Conservation (phyloP, 1,140 invertebrate species). For the Aphaenogaster rudis region DNA sequence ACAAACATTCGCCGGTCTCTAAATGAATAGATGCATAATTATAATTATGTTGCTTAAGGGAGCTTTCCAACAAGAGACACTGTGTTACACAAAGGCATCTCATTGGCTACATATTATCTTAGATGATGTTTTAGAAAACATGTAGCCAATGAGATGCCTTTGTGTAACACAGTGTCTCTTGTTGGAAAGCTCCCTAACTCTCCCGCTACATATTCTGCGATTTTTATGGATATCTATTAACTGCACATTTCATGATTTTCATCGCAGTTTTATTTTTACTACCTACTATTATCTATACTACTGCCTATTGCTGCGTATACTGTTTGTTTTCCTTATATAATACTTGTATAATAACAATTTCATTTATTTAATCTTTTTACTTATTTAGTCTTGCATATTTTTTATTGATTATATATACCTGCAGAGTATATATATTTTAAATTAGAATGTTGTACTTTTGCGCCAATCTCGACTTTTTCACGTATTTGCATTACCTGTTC, state of each 20-base stretch:
- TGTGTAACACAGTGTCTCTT: too few species aligned
- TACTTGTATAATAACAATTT: neutral
- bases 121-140: too few species aligned
- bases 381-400: neutral
- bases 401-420: neutral
- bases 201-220: neutral
- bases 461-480: neutral
- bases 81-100: too few species aligned
- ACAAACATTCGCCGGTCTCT: neutral
- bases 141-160: too few species aligned
- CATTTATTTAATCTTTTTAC: neutral
- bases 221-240: neutral
- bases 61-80: too few species aligned
- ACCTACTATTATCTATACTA: neutral
- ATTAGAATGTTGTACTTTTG: neutral
- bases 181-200: neutral
- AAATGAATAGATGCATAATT: constrained; percentile 21
- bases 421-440: neutral
- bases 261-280: neutral
- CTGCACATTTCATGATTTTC: neutral
- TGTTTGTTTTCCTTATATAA: neutral
- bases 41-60: neutral
- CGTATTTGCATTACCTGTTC: neutral
- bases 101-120: too few species aligned
- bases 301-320: neutral